Conservation (phyloP, 2,888 invertebrate genomes). For the Leptura quadrifasciata region DNA sequence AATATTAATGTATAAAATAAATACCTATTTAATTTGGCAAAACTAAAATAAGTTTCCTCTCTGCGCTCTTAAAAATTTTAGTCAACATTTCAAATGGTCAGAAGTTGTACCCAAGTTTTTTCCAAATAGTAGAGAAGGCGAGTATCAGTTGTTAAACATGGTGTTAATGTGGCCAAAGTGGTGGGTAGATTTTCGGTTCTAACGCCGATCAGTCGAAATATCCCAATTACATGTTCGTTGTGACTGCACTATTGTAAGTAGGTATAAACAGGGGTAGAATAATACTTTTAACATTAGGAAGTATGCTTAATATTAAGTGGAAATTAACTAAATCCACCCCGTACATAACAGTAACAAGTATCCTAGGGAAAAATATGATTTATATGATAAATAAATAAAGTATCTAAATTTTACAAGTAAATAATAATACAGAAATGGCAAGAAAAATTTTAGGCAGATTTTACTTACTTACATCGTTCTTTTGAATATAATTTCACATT, state of each 20-base stretch:
- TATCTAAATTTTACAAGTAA: conserved; percentile 61
- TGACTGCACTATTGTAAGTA: conserved; percentile 40
- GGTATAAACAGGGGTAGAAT: conserved; percentile 61
- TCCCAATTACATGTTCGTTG: background rate
- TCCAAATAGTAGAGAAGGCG: no score
- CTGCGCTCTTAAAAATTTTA: no score
- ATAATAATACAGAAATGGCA: conserved; percentile 74
- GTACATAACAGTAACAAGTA: conserved; percentile 58
- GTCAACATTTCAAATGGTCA: no score
- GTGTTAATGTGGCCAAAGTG: no score
- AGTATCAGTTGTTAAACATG: no score
- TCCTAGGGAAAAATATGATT: conserved; percentile 57
- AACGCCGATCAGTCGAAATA: background rate
- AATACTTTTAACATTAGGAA: conserved; percentile 69
- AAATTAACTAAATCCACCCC: conserved; percentile 55
- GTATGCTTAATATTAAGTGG: conserved; percentile 56
- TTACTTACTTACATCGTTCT: conserved; percentile 60
- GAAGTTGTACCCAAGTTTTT: no score
- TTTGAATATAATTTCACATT: conserved; percentile 68
- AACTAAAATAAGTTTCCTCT: no score
- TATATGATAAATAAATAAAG: conserved; percentile 64
- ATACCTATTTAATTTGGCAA: no score
- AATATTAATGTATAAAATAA: no score
- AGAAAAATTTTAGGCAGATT: conserved; percentile 73
- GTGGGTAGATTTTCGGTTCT: background rate